Conservation (phyloP, 2,797 vertebrate species). For the Arnoldichthys spilopterus region DNA sequence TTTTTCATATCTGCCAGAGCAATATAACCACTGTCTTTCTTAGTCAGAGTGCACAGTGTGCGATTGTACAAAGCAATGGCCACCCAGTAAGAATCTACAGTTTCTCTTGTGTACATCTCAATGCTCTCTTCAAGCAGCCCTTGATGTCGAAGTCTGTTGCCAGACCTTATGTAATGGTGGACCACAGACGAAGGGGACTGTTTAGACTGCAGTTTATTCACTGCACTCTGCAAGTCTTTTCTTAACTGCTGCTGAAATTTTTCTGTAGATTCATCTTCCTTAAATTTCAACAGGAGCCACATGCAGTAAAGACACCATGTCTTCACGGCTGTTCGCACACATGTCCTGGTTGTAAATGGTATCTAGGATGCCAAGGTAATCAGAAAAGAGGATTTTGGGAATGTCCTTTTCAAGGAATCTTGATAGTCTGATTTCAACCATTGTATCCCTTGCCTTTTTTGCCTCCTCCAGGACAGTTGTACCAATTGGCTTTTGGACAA, state of each 20-base stretch:
- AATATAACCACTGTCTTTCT: too few species aligned
- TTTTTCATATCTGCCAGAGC: too few species aligned
- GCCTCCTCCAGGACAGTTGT: conserved; percentile 9
- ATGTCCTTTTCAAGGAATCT: conserved; percentile 48
- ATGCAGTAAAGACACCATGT: conserved; percentile 45
- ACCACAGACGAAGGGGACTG: too few species aligned
- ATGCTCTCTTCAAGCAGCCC: too few species aligned
- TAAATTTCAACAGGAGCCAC: conserved; percentile 46
- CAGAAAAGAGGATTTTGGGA: conserved; percentile 47
- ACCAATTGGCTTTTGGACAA: fast-evolving
- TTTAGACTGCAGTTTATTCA: too few species aligned
- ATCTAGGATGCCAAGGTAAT: conserved; percentile 42
- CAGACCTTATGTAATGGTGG: too few species aligned
- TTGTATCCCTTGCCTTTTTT: conserved; percentile 33
- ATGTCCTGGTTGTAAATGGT: not conserved
- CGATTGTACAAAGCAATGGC: too few species aligned
- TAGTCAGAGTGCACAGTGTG: too few species aligned
- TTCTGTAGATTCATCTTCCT: conserved; percentile 9
- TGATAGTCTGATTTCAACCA: conserved; percentile 23
- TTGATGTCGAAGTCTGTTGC: too few species aligned
- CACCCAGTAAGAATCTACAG: too few species aligned
- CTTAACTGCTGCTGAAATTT: conserved; percentile 44
- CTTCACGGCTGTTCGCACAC: not conserved
- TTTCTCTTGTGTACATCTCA: too few species aligned
- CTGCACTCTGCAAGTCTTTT: conserved; percentile 44